Base-by-base conservation (phyloP, 1,140 invertebrate species). In the Arion vulgaris region DNA sequence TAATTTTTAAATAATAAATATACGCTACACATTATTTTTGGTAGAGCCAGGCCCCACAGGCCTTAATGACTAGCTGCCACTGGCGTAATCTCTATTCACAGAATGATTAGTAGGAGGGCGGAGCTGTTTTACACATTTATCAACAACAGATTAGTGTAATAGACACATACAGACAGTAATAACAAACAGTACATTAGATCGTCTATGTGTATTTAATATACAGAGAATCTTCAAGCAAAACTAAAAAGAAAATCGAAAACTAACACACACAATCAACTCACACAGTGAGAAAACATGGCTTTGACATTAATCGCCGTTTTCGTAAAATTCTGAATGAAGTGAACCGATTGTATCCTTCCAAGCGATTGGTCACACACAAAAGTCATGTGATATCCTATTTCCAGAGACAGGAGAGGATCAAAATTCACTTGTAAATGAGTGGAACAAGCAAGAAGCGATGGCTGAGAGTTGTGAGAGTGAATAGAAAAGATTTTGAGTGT, bases 351-450 rank as follows among this genome's bases (percentile, higher is more conserved):
- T 51, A 9, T 51, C 28, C 32, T 75, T 53, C 41, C 73, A 53
- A 5, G 39, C 73, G 73, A 75, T 75, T 75, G 73, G 73, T 75
- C 73, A 75, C 73, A 75, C 45, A 75, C 39, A 75, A 51, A 75
- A 34, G 73, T 75, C 73, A 75, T 49, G 73, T 51, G 73, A 75
- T 51, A 75, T 51, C 73, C 62, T 72, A 39, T 45, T 45, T 41
- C 36, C 71, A 38, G 36, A 41, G 41, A 32, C 68, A 26, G 4
- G 34, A 41, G 36, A 72, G 62, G 62, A 66, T 66, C n/a, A 66
- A 66, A 66, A 72, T 41, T 72, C 71, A 41, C 71, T 72, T 41
- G 36, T 0, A 38, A 41, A 0, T 72, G 71, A 72, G 41, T 34
- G 32, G 26, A 75, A 34, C 38, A 28, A 23, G 73, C 45, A 75